Evolutionary conservation across 2,797 vertebrate species (phyloP).

Genomic region (Sebastes miniatus): DNA sequence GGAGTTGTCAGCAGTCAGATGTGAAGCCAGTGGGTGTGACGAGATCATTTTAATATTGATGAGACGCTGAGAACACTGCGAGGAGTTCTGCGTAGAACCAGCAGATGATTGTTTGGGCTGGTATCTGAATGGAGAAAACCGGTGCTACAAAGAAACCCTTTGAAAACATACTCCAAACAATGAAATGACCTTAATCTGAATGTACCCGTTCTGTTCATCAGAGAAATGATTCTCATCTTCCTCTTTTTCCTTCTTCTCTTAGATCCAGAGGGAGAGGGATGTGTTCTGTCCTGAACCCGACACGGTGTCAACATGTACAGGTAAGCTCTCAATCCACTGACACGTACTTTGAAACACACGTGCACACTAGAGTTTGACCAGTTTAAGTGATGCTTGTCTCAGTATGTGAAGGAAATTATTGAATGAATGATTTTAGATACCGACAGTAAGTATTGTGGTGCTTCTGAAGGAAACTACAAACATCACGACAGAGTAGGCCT

Average conservation of each 20-base stretch:
- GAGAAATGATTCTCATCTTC: neutral
- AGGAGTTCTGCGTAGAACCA: neutral
- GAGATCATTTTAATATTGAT: neutral
- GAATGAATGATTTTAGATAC: neutral
- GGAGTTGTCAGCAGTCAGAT: neutral
- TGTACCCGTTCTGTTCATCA: neutral
- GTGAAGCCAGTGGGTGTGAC: neutral
- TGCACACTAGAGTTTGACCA: neutral
- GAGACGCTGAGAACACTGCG: neutral
- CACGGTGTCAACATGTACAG: constrained; percentile 20
- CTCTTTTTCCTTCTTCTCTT: neutral
- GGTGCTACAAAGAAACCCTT: neutral
- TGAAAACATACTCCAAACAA: neutral
- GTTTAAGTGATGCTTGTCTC: neutral
- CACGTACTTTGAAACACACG: neutral
- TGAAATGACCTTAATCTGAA: neutral
- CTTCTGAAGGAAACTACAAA: neutral
- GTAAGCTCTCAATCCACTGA: constrained; percentile 6
- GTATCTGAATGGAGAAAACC: neutral
- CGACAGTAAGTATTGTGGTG: neutral
- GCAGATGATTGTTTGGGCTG: neutral
- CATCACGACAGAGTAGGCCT: too few relatives aligned
- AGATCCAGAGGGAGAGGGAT: constrained; percentile 62
- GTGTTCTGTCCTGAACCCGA: constrained; percentile 26
- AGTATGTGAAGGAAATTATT: neutral